Evolutionary conservation across 2,113 vertebrate genomes (phyloP), one percentile per base, ranked within the genome.

Genomic region (Pseudopodoces humilis): DNA sequence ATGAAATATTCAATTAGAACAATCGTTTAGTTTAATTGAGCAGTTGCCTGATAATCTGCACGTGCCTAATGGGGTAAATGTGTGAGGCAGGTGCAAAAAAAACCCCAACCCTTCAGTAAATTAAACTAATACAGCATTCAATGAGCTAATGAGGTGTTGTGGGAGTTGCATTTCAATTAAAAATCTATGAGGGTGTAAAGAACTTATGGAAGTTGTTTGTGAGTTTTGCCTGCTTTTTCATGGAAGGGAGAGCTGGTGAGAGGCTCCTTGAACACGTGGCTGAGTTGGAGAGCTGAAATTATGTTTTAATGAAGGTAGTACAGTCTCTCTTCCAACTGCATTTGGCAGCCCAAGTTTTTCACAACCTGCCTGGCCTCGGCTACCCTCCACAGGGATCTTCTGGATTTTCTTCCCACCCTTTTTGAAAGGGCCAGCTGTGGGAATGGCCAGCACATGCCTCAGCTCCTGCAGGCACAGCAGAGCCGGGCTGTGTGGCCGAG

Each of bases 1-100:
- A 95, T 95, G 76, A 96, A 96, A 92, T 87, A 95, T 88, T 92
- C 76, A 67, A 85, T 95, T 94, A 96, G 79, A 96, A 96, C 91
- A 95, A 88, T 93, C 78, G 64, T 93, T 92, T 91, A 65, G 72
- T 95, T 94, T 95, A 97, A 96, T 94, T 94, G 93, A 95, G 92
- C 88, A 83, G 80, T 89, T 92, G 81, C 91, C 86, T 94, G 82
- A 95, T 96, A 91, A 94, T 92, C 88, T 72, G 49, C 50, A 82
- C 55, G 30, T 56, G 55, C 47, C 83, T 94, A 94, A 94, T 95
- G 56, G 93, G 80, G 91, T 90, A 95, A 91, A 92, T 90, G 71
- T 56, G 19, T 35, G 53, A 94, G 70, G 84, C 95, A 97, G 95
- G 82, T 94, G 72, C 75, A 92, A 91, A 96, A 88, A 92, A 90